Conservation (phyloP, 2,888 invertebrate genomes). For the Mactromeris polynyma region DNA sequence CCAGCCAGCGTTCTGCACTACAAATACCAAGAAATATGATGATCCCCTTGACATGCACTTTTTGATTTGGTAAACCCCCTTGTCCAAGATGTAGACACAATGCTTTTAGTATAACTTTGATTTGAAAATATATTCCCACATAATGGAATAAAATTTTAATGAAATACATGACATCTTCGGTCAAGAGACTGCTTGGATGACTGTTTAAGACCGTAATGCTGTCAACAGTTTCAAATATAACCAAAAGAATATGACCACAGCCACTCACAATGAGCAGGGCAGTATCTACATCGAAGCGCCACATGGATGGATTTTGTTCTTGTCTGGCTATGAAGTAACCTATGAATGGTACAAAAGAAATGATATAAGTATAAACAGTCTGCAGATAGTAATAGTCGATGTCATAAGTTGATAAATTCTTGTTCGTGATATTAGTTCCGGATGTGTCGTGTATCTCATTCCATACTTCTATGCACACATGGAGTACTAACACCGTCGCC, state of each 20-base stretch:
- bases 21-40: constrained; percentile 24
- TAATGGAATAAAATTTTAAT: constrained; percentile 38
- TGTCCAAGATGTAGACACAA: background rate
- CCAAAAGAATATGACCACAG: constrained; percentile 26
- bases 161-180: constrained; percentile 22
- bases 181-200: background rate
- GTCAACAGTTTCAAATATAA: constrained; percentile 37
- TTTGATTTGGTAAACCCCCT: background rate
- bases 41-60: constrained; percentile 4
- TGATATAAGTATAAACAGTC: constrained; percentile 29
- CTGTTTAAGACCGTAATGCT: background rate
- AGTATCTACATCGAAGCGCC: background rate
- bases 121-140: constrained; percentile 15
- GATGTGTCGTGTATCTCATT: background rate
- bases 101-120: background rate
- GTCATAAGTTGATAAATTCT: background rate
- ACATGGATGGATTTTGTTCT: background rate
- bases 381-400: background rate
- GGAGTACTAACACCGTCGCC: background rate
- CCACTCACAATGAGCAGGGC: constrained; percentile 5
- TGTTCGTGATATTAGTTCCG: background rate
- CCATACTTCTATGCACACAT: background rate
- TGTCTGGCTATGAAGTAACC: constrained; percentile 5
- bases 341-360: constrained; percentile 24
- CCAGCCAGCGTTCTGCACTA: constrained; percentile 30